A percentile compares a stretch with the other conserved stretches of the same genome.
Evolutionary conservation across 2,113 vertebrate genomes (phyloP).

Genomic region (Galemys pyrenaicus): DNA sequence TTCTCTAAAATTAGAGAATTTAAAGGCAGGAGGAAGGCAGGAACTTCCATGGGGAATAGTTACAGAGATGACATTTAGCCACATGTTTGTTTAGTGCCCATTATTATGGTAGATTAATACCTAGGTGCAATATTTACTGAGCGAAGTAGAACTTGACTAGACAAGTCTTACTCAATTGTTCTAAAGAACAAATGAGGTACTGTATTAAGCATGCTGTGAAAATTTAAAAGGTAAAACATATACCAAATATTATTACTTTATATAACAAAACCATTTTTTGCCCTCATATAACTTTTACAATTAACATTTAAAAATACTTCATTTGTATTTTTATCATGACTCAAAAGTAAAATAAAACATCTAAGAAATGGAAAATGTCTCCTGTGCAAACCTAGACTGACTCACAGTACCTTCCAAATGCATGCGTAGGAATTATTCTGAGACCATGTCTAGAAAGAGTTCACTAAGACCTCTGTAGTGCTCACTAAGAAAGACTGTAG

Average conservation of each 20-base stretch:
- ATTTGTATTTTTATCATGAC: neutral
- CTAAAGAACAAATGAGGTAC: neutral
- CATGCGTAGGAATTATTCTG: neutral
- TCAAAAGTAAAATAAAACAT: neutral
- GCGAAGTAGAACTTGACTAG: neutral
- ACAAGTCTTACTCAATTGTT: neutral
- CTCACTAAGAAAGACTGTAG: neutral
- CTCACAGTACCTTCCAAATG: neutral
- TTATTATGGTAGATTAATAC: neutral
- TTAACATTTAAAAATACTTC: conserved; percentile 12
- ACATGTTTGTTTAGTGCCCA: neutral
- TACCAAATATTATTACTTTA: conserved; percentile 24
- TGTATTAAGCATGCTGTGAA: neutral
- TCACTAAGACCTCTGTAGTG: too few relatives aligned
- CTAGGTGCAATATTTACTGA: conserved; percentile 41
- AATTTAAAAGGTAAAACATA: neutral
- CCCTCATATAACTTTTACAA: neutral
- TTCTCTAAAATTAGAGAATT: neutral
- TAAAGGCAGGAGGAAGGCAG: neutral
- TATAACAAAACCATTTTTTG: conserved; percentile 31
- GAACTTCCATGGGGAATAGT: neutral
- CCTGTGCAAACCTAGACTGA: neutral
- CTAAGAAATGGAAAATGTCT: neutral
- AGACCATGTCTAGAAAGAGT: neutral
- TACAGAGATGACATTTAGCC: neutral